Evolutionary conservation across 2,113 vertebrate species (phyloP).

Genomic region (Stegastes partitus): DNA sequence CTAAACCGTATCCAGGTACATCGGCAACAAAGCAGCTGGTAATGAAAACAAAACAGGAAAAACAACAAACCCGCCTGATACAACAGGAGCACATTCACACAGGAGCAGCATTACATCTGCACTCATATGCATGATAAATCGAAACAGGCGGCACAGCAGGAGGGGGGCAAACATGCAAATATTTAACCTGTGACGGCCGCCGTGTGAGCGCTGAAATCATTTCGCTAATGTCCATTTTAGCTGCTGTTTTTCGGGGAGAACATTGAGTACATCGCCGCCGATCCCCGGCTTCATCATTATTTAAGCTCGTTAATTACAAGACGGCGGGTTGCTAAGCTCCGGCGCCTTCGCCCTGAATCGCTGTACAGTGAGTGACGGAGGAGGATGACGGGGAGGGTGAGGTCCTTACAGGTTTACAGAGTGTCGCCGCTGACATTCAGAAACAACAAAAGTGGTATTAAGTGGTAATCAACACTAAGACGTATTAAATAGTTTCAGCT

Average conservation of each 20-base stretch:
- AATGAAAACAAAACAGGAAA: background rate
- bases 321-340: background rate
- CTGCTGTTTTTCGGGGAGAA: background rate
- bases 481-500: no score
- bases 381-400: background rate
- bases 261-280: background rate
- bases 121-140: background rate
- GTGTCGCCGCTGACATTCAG: no score
- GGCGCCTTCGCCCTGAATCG: background rate
- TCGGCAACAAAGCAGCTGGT: background rate
- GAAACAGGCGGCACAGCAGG: no score
- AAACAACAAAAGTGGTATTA: no score
- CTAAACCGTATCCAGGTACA: background rate
- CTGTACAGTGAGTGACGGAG: background rate
- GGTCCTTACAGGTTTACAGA: no score
- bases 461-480: no score
- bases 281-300: constrained; percentile 5
- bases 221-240: background rate
- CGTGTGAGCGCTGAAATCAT: no score
- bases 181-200: background rate
- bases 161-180: background rate
- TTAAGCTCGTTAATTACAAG: background rate
- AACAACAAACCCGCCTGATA: background rate
- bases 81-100: background rate
- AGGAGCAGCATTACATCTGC: background rate